These are phyloP conservation scores for Pomatostomus ruficeps DNA, from an alignment of 2,113 vertebrate species.

Conservation along the genomic window DNA sequence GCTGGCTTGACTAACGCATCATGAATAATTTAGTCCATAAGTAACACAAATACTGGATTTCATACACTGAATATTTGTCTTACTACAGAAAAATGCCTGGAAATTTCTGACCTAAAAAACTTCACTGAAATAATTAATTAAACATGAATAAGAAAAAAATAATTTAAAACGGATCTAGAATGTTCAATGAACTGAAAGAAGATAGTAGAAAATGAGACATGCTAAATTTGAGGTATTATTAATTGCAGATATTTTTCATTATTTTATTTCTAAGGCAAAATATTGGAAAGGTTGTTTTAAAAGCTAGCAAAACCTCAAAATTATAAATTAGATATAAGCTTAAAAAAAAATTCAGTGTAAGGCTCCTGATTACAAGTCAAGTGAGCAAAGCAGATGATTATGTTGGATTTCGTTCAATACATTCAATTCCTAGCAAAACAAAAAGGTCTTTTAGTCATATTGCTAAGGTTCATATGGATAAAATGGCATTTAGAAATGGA, in stretches of 20 bases:
- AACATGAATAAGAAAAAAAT: background rate
- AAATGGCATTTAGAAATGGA: background rate
- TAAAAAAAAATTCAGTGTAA: background rate
- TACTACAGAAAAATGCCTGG: background rate
- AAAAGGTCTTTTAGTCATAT: background rate
- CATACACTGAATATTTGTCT: background rate
- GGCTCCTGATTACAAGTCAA: background rate
- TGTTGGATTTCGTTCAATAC: background rate
- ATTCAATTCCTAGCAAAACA: background rate
- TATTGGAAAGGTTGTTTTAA: background rate
- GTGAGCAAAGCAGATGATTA: background rate
- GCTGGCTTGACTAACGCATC: background rate
- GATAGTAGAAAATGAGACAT: background rate
- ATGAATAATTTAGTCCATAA: background rate
- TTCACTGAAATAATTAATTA: background rate
- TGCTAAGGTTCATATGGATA: background rate
- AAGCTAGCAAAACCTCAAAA: background rate
- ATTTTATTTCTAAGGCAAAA: background rate
- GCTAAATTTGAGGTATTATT: background rate
- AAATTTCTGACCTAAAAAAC: background rate
- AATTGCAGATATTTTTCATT: background rate
- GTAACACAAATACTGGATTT: slow-evolving; percentile 3
- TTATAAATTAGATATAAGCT: background rate
- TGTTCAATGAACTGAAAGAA: background rate
- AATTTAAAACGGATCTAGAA: background rate